Conservation (phyloP, 2,797 vertebrate genomes). For the Xiphophorus birchmanni region DNA sequence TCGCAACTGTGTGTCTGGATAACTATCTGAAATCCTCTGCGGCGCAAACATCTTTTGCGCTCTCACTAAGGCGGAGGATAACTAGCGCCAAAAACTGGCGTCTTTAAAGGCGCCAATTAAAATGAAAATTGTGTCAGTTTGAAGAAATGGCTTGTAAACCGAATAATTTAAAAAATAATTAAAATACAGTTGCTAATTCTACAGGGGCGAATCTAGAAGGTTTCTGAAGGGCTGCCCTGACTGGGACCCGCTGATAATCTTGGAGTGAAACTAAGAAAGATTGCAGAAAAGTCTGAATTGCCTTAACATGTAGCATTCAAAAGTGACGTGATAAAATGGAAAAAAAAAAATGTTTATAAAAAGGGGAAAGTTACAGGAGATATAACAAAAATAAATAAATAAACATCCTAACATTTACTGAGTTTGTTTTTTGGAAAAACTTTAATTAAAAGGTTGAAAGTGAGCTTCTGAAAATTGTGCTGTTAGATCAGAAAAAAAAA, state of each 20-base stretch:
- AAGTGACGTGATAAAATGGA: not conserved
- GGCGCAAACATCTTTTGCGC: constrained; percentile 32
- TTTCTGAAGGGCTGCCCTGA: not conserved
- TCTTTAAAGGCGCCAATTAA: not conserved
- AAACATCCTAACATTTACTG: not conserved
- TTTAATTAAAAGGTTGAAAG: not conserved
- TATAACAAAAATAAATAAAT: not conserved
- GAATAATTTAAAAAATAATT: constrained; percentile 16
- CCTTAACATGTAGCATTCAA: not conserved
- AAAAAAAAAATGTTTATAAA: not conserved
- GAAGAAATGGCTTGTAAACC: constrained; percentile 18
- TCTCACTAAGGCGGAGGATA: not conserved
- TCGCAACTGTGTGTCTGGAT: constrained; percentile 35
- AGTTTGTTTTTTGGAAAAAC: not conserved
- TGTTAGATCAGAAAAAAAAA: not conserved
- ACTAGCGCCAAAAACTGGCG: constrained; percentile 23
- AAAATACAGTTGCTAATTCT: not conserved
- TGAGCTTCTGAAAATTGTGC: not conserved
- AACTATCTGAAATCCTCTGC: constrained; percentile 51
- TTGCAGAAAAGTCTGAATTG: not conserved
- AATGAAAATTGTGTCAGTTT: not conserved
- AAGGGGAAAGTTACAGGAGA: not conserved
- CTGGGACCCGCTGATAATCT: not conserved
- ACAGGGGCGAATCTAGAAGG: not conserved
- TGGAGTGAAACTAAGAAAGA: not conserved